Conservation (phyloP, 2,888 invertebrate genomes). For the Catocala fraxini region DNA sequence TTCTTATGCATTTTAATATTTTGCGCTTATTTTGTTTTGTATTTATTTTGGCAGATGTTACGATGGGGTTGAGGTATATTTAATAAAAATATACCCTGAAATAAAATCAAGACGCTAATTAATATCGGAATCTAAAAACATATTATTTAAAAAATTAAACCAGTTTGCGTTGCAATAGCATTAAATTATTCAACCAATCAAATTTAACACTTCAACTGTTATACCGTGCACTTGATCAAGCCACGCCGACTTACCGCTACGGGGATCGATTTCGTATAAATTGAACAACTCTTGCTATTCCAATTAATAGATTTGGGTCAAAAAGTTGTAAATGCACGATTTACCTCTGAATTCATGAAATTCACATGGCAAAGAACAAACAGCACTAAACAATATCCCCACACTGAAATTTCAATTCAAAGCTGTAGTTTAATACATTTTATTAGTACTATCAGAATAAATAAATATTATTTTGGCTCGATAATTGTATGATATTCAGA, state of each 20-base stretch:
- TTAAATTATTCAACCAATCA: not conserved
- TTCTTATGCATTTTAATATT: too few relatives aligned
- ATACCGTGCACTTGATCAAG: not conserved
- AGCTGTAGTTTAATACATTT: not conserved
- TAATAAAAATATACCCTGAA: too few relatives aligned
- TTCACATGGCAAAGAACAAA: not conserved
- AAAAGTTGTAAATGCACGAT: slow-evolving; percentile 17
- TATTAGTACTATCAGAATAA: not conserved
- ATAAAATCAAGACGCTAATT: too few relatives aligned
- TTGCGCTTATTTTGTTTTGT: too few relatives aligned
- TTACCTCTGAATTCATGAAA: slow-evolving; percentile 9
- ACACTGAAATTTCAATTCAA: not conserved
- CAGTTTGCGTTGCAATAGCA: too few relatives aligned
- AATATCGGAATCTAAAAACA: too few relatives aligned
- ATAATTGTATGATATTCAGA: too few relatives aligned
- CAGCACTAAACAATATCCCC: slow-evolving; percentile 10
- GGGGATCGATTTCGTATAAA: slow-evolving; percentile 14
- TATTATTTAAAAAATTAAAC: too few relatives aligned
- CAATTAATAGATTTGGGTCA: slow-evolving; percentile 38
- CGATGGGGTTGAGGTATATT: too few relatives aligned
- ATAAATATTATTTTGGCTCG: too few relatives aligned
- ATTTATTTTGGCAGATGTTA: too few relatives aligned
- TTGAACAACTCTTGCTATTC: slow-evolving; percentile 25
- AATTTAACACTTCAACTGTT: not conserved
- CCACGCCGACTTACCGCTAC: not conserved